Percentiles rank a stretch among this genome's conserved stretches.
These are phyloP conservation scores for Scaptomyza caliginosa DNA, from an alignment of 2,888 invertebrate genomes.

Conservation along the genomic window DNA sequence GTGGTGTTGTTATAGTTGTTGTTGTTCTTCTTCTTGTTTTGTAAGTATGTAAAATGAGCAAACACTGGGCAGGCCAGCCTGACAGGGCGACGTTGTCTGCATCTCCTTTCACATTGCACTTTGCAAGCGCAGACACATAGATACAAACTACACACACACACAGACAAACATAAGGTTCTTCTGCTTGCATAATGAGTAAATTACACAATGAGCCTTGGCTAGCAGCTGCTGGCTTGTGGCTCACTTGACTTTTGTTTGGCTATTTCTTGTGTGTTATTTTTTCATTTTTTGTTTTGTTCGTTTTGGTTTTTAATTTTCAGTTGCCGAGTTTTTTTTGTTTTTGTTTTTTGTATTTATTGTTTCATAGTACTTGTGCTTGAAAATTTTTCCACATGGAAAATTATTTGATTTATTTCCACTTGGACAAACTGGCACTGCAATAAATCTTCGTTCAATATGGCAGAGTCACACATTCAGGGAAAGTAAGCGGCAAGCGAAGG, in stretches of 20 bases:
- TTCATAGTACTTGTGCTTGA: constrained; percentile 37
- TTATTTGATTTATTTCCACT: constrained; percentile 83
- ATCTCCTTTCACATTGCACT: constrained; percentile 34
- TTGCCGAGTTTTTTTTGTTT: constrained; percentile 30
- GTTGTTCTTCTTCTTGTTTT: constrained; percentile 21
- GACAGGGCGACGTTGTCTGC: constrained; percentile 31
- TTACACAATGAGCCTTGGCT: constrained; percentile 71
- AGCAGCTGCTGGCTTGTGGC: constrained; percentile 51
- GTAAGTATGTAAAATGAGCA: constrained; percentile 63
- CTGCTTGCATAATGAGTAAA: constrained; percentile 79
- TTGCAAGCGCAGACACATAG: constrained; percentile 43
- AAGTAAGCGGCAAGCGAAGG: background rate
- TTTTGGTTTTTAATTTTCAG: constrained; percentile 60
- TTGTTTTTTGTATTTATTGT: constrained; percentile 13
- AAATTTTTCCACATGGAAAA: constrained; percentile 82
- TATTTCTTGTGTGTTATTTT: constrained; percentile 11
- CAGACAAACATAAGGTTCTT: constrained; percentile 20
- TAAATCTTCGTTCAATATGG: constrained; percentile 82
- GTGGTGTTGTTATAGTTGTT: constrained; percentile 9
- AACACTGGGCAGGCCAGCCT: constrained; percentile 31
- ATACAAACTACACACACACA: constrained; percentile 11
- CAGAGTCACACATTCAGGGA: constrained; percentile 58
- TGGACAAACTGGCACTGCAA: constrained; percentile 81
- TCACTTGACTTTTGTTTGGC: constrained; percentile 64
- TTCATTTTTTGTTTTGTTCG: constrained; percentile 28